Percentiles rank a stretch among this genome's conserved stretches.
phyloP scores from a whole-genome alignment of 1,140 invertebrate genomes.

The Euura saliciscinereae region DNA sequence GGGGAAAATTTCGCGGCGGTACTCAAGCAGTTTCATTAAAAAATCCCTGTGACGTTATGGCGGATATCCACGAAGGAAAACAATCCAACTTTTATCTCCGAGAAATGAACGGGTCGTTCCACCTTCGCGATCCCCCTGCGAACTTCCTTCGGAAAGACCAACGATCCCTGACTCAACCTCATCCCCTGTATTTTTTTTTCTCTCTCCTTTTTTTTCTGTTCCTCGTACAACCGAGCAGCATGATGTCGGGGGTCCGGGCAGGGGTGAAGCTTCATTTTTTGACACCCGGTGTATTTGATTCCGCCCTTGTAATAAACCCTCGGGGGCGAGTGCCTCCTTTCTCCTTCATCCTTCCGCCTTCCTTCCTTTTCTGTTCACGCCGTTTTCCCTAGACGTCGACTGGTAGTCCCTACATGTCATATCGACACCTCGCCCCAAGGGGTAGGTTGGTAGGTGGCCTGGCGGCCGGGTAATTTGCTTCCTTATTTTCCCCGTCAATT shows the following conservation, averaged over 20 bases:
- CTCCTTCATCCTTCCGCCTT: slow-evolving; percentile 21
- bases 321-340: slow-evolving; percentile 43
- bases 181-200: slow-evolving; percentile 21
- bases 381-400: slow-evolving; percentile 2
- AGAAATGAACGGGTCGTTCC: background rate
- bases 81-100: slow-evolving; percentile 7
- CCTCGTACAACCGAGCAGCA: slow-evolving; percentile 17
- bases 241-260: slow-evolving; percentile 28
- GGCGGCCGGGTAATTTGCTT: slow-evolving; percentile 60
- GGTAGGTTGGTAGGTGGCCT: slow-evolving; percentile 31
- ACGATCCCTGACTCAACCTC: slow-evolving; percentile 28
- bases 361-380: slow-evolving; percentile 17
- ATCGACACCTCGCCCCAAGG: slow-evolving; percentile 56
- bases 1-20: background rate
- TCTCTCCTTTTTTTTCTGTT: slow-evolving; percentile 6
- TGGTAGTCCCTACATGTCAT: slow-evolving; percentile 54
- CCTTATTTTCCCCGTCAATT: slow-evolving; percentile 52
- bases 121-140: background rate
- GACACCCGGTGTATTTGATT: slow-evolving; percentile 64
- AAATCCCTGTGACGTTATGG: slow-evolving; percentile 4
- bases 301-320: slow-evolving; percentile 62
- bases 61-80: background rate
- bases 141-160: background rate
- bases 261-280: slow-evolving; percentile 58
- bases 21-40: slow-evolving; percentile 1